Percentiles rank a stretch among this genome's conserved stretches.
These are phyloP conservation scores for Meloe dianella DNA, from an alignment of 2,888 invertebrate species.

Conservation along the genomic window DNA sequence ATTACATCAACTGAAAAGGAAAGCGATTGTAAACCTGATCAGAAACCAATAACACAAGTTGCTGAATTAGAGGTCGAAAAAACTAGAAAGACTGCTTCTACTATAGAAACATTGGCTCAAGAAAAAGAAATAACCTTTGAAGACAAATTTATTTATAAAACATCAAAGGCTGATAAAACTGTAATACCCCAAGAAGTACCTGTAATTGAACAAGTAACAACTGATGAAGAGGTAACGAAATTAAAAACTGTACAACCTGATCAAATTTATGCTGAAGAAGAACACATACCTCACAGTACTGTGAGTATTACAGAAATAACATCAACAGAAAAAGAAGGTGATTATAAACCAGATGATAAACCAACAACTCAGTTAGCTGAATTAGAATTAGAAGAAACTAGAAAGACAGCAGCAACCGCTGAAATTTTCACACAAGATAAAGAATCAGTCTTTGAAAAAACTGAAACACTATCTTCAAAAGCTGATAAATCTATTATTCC, in stretches of 20 bases:
- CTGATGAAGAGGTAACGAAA: constrained; percentile 7
- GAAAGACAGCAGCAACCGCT: constrained; percentile 35
- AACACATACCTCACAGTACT: constrained; percentile 38
- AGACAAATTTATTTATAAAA: constrained; percentile 30
- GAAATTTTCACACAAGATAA: constrained; percentile 38
- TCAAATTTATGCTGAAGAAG: constrained; percentile 36
- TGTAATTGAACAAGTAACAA: constrained; percentile 15
- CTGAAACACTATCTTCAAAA: constrained; percentile 50
- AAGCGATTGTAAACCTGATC: constrained; percentile 13
- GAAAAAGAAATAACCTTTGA: constrained; percentile 36
- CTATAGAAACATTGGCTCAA: constrained; percentile 17
- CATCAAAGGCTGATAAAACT: constrained; percentile 15
- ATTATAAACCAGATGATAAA: constrained; percentile 6
- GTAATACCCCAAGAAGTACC: constrained; percentile 17
- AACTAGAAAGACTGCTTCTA: constrained; percentile 17
- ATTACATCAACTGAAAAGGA: constrained; percentile 40
- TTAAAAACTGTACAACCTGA: constrained; percentile 17
- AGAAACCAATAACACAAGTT: constrained; percentile 17
- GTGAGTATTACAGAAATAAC: constrained; percentile 43
- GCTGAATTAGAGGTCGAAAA: constrained; percentile 20
- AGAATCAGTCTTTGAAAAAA: constrained; percentile 45
- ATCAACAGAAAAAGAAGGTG: constrained; percentile 25
- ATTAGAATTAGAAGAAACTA: constrained; percentile 25
- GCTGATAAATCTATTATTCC: constrained; percentile 57
- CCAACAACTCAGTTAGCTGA: constrained; percentile 14